A percentile compares a stretch with the other conserved stretches of the same genome.
These are phyloP conservation scores for Diploptera punctata DNA, from an alignment of 2,888 invertebrate species.

Conservation along the genomic window DNA sequence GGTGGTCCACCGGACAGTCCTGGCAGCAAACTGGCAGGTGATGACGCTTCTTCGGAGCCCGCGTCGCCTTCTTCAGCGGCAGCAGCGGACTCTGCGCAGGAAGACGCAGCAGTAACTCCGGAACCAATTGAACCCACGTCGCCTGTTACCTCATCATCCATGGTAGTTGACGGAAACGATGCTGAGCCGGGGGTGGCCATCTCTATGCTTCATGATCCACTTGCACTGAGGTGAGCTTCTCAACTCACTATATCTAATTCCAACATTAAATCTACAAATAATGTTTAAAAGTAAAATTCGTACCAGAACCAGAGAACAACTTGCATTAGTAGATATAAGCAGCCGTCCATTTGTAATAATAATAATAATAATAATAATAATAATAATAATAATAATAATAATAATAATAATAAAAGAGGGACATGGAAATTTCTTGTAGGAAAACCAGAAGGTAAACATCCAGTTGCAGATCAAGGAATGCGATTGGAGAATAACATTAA, in stretches of 20 bases:
- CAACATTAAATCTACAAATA: not conserved
- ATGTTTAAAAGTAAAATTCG: not conserved
- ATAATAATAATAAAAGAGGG: no score
- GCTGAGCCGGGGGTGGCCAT: conserved; percentile 44
- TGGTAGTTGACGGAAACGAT: conserved; percentile 35
- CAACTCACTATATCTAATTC: no score
- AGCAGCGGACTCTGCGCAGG: conserved; percentile 43
- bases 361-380: no score
- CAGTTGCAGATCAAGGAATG: no score
- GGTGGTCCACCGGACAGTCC: conserved; percentile 63
- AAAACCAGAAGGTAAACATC: no score
- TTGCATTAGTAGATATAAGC: no score
- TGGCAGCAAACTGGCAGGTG: conserved; percentile 55
- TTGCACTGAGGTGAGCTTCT: conserved; percentile 44
- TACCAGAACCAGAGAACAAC: not conserved
- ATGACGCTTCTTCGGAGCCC: conserved; percentile 52
- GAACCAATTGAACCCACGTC: conserved; percentile 53
- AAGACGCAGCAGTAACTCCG: conserved; percentile 47
- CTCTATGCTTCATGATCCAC: conserved; percentile 31
- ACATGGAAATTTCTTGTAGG: no score
- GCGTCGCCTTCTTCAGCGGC: conserved; percentile 27
- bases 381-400: no score
- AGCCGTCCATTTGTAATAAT: no score
- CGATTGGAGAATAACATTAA: no score
- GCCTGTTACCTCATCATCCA: conserved; percentile 49